Conservation (phyloP, 1,140 invertebrate species). For the Tyrophagus putrescentiae region DNA sequence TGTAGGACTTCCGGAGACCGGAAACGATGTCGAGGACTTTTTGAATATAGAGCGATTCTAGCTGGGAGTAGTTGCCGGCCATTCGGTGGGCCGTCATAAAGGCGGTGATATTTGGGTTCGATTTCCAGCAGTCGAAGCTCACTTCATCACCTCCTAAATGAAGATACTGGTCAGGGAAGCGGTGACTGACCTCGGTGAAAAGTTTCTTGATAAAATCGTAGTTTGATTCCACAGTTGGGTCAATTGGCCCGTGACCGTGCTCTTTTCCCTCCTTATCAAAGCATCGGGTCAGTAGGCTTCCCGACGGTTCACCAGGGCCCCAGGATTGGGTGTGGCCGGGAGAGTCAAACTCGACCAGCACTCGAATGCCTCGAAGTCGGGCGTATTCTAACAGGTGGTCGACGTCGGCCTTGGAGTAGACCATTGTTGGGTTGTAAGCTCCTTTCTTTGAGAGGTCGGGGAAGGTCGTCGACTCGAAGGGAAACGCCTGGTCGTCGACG, state of each 20-base stretch:
- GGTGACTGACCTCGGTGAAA: slow-evolving; percentile 47
- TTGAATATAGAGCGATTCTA: slow-evolving; percentile 54
- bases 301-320: slow-evolving; percentile 38
- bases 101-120: slow-evolving; percentile 51
- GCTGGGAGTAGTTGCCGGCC: slow-evolving; percentile 37
- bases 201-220: slow-evolving; percentile 52
- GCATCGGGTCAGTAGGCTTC: slow-evolving; percentile 18
- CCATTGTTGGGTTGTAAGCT: slow-evolving; percentile 6
- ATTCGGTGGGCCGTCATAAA: slow-evolving; percentile 53
- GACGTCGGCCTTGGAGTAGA: slow-evolving; percentile 33
- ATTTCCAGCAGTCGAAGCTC: slow-evolving; percentile 61
- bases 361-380: slow-evolving; percentile 33
- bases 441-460: slow-evolving; percentile 38
- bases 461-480: slow-evolving; percentile 58
- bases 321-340: slow-evolving; percentile 38
- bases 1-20: slow-evolving; percentile 37
- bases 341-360: slow-evolving; percentile 34
- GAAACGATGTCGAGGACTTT: slow-evolving; percentile 41
- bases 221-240: slow-evolving; percentile 47
- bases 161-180: slow-evolving; percentile 60
- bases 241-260: slow-evolving; percentile 55
- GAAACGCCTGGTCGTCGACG: slow-evolving; percentile 77
- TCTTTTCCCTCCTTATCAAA: slow-evolving; percentile 26
- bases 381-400: slow-evolving; percentile 34
- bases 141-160: slow-evolving; percentile 88